Conservation (phyloP, 2,113 vertebrate genomes). For the Panurus biarmicus region DNA sequence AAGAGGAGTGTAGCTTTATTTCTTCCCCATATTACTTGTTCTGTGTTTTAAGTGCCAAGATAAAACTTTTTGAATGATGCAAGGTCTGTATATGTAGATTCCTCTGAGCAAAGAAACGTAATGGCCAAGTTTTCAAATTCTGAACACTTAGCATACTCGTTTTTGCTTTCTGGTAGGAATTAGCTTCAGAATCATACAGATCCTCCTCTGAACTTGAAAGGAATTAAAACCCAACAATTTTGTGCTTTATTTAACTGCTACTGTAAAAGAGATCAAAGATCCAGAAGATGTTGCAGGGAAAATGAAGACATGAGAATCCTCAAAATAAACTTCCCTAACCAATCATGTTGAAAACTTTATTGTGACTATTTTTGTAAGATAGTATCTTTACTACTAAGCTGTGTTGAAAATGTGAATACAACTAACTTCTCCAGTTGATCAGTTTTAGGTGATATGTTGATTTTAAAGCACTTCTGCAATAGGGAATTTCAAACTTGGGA, state of each 20-base stretch:
- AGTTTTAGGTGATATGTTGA: background rate
- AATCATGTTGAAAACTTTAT: background rate
- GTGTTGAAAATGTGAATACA: background rate
- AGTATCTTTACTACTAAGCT: background rate
- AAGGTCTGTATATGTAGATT: background rate
- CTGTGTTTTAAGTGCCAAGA: background rate
- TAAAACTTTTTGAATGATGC: background rate
- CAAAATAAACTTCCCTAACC: background rate
- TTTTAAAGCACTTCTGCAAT: background rate
- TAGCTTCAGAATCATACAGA: background rate
- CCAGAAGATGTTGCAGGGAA: background rate
- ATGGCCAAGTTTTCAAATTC: background rate
- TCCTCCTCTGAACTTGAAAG: background rate
- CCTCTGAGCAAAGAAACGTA: background rate
- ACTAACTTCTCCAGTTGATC: background rate
- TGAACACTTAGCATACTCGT: background rate
- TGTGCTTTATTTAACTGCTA: background rate
- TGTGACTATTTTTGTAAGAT: background rate
- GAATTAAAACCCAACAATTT: background rate
- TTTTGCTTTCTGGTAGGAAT: background rate
- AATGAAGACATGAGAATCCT: background rate
- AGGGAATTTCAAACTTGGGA: background rate
- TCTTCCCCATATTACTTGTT: background rate
- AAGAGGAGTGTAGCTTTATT: background rate
- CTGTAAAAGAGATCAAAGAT: background rate